phyloP scores from a whole-genome alignment of 1,140 invertebrate species.

The Pogonognathellus flavescens region DNA sequence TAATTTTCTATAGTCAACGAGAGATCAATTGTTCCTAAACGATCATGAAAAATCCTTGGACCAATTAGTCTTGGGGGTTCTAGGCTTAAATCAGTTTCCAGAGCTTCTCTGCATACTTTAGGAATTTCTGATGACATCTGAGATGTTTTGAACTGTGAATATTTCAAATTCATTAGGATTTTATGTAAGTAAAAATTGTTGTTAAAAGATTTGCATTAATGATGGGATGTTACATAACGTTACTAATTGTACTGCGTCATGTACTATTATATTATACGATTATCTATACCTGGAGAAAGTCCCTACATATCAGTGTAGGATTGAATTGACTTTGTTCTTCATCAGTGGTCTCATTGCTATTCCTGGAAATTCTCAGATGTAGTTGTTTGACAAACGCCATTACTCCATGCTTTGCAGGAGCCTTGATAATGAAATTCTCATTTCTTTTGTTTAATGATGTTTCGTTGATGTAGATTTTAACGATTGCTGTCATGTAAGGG shows the following conservation, averaged over 20 bases:
- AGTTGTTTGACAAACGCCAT: conserved; percentile 40
- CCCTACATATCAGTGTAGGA: background rate
- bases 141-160: conserved; percentile 8
- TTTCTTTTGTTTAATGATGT: background rate
- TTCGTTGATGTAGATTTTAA: conserved; percentile 10
- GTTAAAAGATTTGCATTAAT: too few species aligned
- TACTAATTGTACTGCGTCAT: too few species aligned
- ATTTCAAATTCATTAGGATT: too few species aligned
- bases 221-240: too few species aligned
- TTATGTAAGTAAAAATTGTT: too few species aligned
- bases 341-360: background rate
- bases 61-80: background rate
- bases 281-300: background rate
- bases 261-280: background rate
- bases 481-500: conserved; percentile 10
- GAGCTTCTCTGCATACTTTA: background rate
- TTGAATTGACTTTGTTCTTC: background rate
- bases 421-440: conserved; percentile 23
- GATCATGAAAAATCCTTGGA: conserved; percentile 6
- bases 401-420: conserved; percentile 43
- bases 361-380: background rate
- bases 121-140: background rate
- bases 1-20: background rate
- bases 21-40: background rate
- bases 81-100: background rate